A percentile compares a stretch with the other conserved stretches of the same genome.
These are phyloP conservation scores for Mustelus asterias DNA, from an alignment of 2,113 vertebrate genomes.

Conservation along the genomic window DNA sequence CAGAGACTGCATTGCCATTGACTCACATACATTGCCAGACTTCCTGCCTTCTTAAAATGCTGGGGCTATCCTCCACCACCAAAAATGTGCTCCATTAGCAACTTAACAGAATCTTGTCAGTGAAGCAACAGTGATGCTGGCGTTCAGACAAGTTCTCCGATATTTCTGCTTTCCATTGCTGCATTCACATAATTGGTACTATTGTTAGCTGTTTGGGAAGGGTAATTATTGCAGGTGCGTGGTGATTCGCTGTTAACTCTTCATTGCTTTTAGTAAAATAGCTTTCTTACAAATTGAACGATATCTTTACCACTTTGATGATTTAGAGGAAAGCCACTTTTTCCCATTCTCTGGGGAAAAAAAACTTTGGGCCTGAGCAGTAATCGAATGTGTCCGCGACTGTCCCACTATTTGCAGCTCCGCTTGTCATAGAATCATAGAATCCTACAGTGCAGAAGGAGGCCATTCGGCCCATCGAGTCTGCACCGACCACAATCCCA, in stretches of 20 bases:
- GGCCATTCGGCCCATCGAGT: no score
- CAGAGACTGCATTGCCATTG: constrained; percentile 1
- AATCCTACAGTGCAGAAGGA: no score
- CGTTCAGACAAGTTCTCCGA: not conserved
- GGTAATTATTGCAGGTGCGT: not conserved
- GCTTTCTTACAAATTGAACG: not conserved
- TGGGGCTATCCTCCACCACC: not conserved
- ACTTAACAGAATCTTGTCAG: constrained; percentile 1
- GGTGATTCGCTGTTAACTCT: not conserved
- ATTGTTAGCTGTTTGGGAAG: not conserved
- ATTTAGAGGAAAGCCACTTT: not conserved
- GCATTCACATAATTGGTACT: not conserved
- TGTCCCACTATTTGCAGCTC: not conserved
- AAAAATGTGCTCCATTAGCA: not conserved
- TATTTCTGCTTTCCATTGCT: not conserved
- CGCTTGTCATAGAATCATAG: no score
- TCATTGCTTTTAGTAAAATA: not conserved
- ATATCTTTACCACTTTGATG: not conserved
- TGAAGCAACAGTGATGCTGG: not conserved
- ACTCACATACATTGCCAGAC: not conserved
- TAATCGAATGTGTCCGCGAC: not conserved
- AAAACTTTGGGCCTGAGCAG: not conserved
- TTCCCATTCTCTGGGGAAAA: no score
- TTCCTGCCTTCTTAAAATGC: not conserved
- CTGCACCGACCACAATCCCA: no score